Evolutionary conservation across 23 tunicate species (phyloP).

Genomic region (Styela plicata): DNA sequence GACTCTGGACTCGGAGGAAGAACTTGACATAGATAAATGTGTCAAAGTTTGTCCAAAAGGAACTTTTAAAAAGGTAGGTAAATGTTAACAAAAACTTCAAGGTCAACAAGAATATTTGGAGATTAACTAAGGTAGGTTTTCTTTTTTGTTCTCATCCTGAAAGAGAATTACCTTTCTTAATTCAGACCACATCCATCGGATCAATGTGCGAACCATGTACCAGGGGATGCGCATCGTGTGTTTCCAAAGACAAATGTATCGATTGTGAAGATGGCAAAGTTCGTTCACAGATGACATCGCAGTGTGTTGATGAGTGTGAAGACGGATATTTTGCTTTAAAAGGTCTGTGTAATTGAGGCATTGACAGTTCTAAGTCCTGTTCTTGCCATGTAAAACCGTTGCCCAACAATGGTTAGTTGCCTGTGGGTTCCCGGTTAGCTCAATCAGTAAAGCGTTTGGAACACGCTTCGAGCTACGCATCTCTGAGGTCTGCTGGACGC

Average conservation of each 20-base stretch:
- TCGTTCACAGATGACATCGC: constrained; percentile 32
- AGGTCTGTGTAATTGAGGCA: too few relatives aligned
- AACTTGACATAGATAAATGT: neutral
- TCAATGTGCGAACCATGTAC: constrained; percentile 57
- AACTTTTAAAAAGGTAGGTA: constrained; percentile 7
- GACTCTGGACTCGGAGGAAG: constrained; percentile 10
- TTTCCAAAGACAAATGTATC: constrained; percentile 35
- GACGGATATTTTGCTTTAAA: constrained; percentile 46
- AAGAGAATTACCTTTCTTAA: neutral
- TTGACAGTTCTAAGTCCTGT: too few relatives aligned
- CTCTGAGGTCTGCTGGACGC: too few relatives aligned
- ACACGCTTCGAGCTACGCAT: too few relatives aligned
- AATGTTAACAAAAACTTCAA: too few relatives aligned
- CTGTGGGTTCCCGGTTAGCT: too few relatives aligned
- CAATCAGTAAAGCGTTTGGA: too few relatives aligned
- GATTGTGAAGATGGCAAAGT: constrained; percentile 39
- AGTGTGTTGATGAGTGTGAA: constrained; percentile 54
- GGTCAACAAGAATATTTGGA: too few relatives aligned
- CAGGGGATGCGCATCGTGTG: constrained; percentile 50
- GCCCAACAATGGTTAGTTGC: too few relatives aligned
- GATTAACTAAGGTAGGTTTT: too few relatives aligned
- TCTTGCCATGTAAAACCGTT: too few relatives aligned
- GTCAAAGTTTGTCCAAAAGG: constrained; percentile 26
- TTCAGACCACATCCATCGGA: constrained; percentile 26
- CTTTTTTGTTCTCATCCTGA: too few relatives aligned